Percentiles rank a stretch among this genome's conserved stretches.
These are phyloP conservation scores for Falco punctatus DNA, from an alignment of 2,113 vertebrate species.

Conservation along the genomic window DNA sequence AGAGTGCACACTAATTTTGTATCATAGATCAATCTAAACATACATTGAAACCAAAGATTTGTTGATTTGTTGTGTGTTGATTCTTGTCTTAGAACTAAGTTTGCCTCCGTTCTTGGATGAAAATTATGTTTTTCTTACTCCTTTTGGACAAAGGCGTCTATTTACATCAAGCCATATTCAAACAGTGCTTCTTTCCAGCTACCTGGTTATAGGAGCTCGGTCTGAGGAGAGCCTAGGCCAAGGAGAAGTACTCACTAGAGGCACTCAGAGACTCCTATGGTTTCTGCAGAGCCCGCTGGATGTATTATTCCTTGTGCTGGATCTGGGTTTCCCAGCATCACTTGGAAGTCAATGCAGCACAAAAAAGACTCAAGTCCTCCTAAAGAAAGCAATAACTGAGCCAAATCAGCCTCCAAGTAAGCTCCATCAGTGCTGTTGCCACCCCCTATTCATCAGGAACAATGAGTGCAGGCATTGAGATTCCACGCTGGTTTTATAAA, in stretches of 20 bases:
- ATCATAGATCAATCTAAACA: neutral
- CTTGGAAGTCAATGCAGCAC: neutral
- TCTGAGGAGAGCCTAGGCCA: neutral
- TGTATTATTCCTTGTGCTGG: neutral
- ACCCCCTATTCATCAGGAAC: constrained; percentile 38
- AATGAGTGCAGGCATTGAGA: constrained; percentile 10
- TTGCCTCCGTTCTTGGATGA: neutral
- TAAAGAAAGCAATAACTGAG: neutral
- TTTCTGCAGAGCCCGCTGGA: neutral
- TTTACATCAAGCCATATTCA: neutral
- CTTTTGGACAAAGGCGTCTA: neutral
- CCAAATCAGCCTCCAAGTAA: neutral
- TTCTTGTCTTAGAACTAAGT: neutral
- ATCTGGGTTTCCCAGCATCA: neutral
- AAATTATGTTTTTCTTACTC: neutral
- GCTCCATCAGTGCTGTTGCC: neutral
- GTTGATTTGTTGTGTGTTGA: neutral
- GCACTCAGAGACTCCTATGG: neutral
- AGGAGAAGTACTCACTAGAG: neutral
- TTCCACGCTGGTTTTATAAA: constrained; percentile 19
- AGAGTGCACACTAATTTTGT: neutral
- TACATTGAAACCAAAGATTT: neutral
- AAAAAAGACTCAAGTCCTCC: neutral
- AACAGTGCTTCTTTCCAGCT: neutral
- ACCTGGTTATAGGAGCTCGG: neutral